These are phyloP conservation scores for Grapholita molesta DNA, from an alignment of 1,140 invertebrate species.

Conservation along the genomic window DNA sequence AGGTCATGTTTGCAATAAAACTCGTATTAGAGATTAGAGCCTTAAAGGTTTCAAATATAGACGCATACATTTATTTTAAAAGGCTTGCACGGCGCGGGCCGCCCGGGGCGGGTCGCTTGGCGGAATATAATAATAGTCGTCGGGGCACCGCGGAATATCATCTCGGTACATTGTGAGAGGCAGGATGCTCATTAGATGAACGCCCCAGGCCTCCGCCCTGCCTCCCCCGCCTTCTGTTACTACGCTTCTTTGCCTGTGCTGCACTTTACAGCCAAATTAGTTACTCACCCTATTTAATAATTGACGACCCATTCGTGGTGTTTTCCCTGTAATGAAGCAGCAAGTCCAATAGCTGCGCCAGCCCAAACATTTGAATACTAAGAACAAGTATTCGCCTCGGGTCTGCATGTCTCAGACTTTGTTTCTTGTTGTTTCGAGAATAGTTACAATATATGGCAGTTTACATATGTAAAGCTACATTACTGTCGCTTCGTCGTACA, in stretches of 20 bases:
- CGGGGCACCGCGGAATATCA: slow-evolving; percentile 61
- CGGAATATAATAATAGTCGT: slow-evolving; percentile 69
- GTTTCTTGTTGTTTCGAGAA: background rate
- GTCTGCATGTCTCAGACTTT: background rate
- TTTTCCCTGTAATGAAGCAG: background rate
- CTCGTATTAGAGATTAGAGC: slow-evolving; percentile 46
- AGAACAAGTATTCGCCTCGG: background rate
- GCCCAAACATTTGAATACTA: background rate
- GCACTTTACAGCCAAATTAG: slow-evolving; percentile 58
- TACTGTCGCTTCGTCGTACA: background rate
- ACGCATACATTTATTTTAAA: slow-evolving; percentile 62
- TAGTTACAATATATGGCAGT: background rate
- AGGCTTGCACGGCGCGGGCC: slow-evolving; percentile 53
- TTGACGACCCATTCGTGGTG: background rate
- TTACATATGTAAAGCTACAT: background rate
- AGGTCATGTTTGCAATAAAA: background rate
- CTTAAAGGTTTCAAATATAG: slow-evolving; percentile 47
- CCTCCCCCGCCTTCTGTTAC: slow-evolving; percentile 38
- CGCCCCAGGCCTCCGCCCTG: slow-evolving; percentile 48
- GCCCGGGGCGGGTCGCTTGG: slow-evolving; percentile 47
- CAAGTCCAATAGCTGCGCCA: background rate
- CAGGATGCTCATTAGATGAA: slow-evolving; percentile 72
- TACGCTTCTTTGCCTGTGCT: slow-evolving; percentile 21
- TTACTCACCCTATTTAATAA: slow-evolving; percentile 28
- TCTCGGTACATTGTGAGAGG: slow-evolving; percentile 68